Evolutionary conservation across 2,888 invertebrate genomes (phyloP).

Genomic region (Aproaerema taeniolella): DNA sequence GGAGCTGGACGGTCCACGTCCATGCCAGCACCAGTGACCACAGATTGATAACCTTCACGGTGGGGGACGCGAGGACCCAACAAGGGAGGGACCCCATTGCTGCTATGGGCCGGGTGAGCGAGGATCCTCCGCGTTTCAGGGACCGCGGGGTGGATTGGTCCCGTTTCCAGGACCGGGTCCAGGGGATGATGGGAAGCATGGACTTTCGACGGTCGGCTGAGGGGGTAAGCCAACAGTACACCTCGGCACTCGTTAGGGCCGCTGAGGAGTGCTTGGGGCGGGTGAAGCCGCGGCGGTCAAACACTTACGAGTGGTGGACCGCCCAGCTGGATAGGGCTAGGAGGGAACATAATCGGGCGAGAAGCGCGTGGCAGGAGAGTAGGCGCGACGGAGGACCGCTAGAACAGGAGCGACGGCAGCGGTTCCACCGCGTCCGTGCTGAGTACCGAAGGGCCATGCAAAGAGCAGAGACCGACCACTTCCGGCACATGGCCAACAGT

Average conservation of each 20-base stretch:
- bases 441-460: constrained; percentile 8
- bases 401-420: background rate
- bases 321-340: constrained; percentile 10
- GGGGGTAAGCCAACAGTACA: constrained; percentile 6
- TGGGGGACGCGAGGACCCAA: background rate
- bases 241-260: background rate
- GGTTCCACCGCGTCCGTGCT: background rate
- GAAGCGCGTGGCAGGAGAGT: constrained; percentile 17
- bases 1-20: constrained; percentile 20
- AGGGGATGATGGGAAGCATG: background rate
- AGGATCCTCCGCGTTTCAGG: background rate
- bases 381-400: background rate
- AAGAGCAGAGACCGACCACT: constrained; percentile 2
- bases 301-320: constrained; percentile 21
- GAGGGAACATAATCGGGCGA: background rate
- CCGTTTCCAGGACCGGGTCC: background rate
- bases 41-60: constrained; percentile 14
- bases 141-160: constrained; percentile 1
- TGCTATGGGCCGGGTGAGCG: background rate
- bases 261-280: constrained; percentile 12
- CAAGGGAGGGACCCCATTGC: no score
- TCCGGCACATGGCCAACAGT: constrained; percentile 7
- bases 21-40: constrained; percentile 22
- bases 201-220: constrained; percentile 1
- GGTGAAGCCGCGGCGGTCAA: background rate